A percentile compares a stretch with the other conserved stretches of the same genome.
phyloP scores from a whole-genome alignment of 2,113 vertebrate species.

The Mus spicilegus region DNA sequence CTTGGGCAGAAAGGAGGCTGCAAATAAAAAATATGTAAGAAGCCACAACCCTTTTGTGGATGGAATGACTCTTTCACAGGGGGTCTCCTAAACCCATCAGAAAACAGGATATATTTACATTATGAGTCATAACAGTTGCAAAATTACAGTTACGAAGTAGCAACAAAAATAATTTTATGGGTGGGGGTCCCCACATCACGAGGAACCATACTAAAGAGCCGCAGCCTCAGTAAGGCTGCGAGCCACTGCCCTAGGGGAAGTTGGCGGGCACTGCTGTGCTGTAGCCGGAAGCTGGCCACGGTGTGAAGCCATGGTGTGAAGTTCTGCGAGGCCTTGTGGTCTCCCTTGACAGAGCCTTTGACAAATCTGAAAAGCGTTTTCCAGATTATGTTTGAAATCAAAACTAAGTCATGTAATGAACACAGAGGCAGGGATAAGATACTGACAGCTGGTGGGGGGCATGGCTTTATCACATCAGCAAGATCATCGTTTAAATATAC shows the following conservation, averaged over 20 bases:
- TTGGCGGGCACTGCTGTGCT: conserved; percentile 85
- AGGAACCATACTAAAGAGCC: background rate
- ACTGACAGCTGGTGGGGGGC: background rate
- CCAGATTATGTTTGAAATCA: conserved; percentile 35
- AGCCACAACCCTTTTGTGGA: background rate
- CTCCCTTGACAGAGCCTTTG: conserved; percentile 84
- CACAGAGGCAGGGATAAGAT: background rate
- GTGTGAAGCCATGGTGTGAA: conserved; percentile 86
- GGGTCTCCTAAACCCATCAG: background rate
- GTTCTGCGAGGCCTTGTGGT: conserved; percentile 92
- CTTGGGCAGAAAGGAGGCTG: background rate
- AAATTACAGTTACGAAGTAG: background rate
- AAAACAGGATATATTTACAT: background rate
- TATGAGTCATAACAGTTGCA: background rate
- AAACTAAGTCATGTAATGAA: conserved; percentile 29
- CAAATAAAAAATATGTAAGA: background rate
- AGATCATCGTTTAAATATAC: background rate
- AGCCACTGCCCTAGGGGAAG: conserved; percentile 89
- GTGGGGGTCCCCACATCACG: background rate
- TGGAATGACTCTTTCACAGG: background rate
- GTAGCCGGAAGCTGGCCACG: background rate
- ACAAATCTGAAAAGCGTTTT: background rate
- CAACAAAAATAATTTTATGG: background rate
- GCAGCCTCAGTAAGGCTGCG: background rate
- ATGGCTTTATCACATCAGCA: background rate